Base-by-base conservation (phyloP, 2,113 vertebrate species). In the Odontesthes bonariensis region DNA sequence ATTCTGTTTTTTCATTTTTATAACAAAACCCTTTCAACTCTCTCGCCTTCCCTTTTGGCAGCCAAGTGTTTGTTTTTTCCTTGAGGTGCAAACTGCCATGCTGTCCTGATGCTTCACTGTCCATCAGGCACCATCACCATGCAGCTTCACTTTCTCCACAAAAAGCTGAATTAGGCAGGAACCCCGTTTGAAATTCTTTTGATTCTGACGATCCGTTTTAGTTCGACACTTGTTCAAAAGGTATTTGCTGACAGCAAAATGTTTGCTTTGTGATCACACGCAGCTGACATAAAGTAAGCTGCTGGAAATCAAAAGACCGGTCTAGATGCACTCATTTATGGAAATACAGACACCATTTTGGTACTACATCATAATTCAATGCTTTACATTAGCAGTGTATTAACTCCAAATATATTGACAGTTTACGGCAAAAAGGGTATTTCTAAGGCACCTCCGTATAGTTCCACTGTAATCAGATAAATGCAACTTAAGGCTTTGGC, bases 401-500 rank as follows among this genome's bases (percentile, higher is more conserved):
- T 33, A 42, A 57, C 61, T 2, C 51, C 10, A 44, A 6, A 57
- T 7, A 44, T 2, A 5, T 9, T 52, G 44, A 46, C 8, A 31
- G 13, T 46, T 38, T 49, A 16, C 38, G 61, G 60, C 27, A 22
- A 59, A 17, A 33, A 8, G 33, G 35, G 0, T 32, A 8, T 71
- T 79, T 67, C n/a, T 63, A 4, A 31, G 46, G 46, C 1, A 19
- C 42, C 6, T 60, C n/a, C 7, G 3, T 19, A 19, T 5, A 31
- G 40, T 72, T 20, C 13, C 52, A 55, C 69, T 64, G 11, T 0
- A 33, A 42, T n/a, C 16, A 47, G 46, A 60, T 54, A 11, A 55
- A 19, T 79, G 55, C 51, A 65, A 31, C 38, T 57, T 27, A 22
- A 40, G 13, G 40, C 62, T 79, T 51, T 68, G 62, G 56, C 42